These are phyloP conservation scores for Apostichopus leukothele DNA, from an alignment of 53 echinoderm and acorn worm species.

Conservation along the genomic window DNA sequence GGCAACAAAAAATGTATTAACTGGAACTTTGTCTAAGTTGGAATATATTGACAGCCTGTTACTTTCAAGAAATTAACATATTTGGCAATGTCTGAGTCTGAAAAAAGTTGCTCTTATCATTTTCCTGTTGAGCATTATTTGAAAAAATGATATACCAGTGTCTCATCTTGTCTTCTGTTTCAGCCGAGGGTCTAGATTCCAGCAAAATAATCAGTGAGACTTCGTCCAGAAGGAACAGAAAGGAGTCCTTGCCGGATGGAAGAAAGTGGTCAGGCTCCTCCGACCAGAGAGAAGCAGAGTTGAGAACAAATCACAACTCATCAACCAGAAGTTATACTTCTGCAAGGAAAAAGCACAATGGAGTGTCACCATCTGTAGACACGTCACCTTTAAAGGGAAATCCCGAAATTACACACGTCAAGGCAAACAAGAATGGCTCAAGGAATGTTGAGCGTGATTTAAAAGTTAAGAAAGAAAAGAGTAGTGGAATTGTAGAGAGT, in stretches of 20 bases:
- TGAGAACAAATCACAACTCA: neutral
- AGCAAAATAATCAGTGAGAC: neutral
- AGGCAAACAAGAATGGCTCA: neutral
- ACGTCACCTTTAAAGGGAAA: neutral
- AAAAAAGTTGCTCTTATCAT: too few relatives aligned
- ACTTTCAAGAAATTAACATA: too few relatives aligned
- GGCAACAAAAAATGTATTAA: too few relatives aligned
- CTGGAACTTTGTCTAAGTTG: too few relatives aligned
- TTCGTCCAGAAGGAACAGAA: neutral
- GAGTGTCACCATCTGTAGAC: neutral
- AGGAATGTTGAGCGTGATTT: neutral
- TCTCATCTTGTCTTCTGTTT: neutral
- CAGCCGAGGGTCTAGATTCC: slow-evolving; percentile 2
- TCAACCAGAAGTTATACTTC: neutral
- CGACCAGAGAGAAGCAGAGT: neutral
- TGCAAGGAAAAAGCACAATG: neutral
- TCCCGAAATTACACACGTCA: neutral
- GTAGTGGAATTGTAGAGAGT: neutral
- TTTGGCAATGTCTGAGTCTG: too few relatives aligned
- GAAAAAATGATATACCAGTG: too few relatives aligned
- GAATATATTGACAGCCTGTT: too few relatives aligned
- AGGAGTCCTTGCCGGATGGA: neutral
- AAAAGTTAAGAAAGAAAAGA: neutral
- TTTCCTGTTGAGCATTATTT: too few relatives aligned
- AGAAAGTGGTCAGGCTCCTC: neutral